Evolutionary conservation across 1,140 invertebrate genomes (phyloP).

Genomic region (Rhynchophorus ferrugineus): DNA sequence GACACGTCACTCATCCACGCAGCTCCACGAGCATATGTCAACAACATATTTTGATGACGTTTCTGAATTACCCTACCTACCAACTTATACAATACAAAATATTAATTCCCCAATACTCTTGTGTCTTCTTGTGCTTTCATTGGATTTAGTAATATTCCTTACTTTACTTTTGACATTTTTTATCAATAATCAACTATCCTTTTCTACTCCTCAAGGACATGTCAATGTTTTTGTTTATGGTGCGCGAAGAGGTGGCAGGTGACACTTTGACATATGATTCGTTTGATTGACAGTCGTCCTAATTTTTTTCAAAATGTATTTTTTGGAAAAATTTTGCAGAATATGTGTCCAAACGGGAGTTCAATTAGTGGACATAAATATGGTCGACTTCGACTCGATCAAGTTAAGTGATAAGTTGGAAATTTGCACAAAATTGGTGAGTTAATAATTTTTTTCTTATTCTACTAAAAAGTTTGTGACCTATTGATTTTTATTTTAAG

Average conservation of each 20-base stretch:
- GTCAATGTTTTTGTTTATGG: constrained; percentile 30
- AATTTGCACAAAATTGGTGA: constrained; percentile 37
- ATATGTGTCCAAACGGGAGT: constrained; percentile 35
- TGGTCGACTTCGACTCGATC: constrained; percentile 32
- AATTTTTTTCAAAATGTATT: constrained; percentile 33
- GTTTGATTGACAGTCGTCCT: constrained; percentile 36
- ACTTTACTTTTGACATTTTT: neutral
- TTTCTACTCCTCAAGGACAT: constrained; percentile 8
- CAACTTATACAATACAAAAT: neutral
- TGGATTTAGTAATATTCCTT: neutral
- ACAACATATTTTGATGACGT: neutral
- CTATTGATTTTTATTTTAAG: constrained; percentile 37
- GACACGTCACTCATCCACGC: constrained; percentile 19
- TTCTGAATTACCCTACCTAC: neutral
- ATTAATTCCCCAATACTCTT: neutral
- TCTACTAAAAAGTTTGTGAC: constrained; percentile 20
- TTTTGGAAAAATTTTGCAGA: constrained; percentile 37
- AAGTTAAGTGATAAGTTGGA: constrained; percentile 37
- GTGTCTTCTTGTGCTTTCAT: neutral
- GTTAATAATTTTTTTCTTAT: constrained; percentile 24
- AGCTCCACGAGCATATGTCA: constrained; percentile 12
- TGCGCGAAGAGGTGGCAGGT: constrained; percentile 30
- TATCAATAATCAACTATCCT: neutral
- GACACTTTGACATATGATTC: constrained; percentile 40
- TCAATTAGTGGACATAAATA: constrained; percentile 33